Percentiles rank a stretch among this genome's conserved stretches.
Conservation (phyloP, 35 echinoderm and acorn worm genomes). For the Diadema setosum region DNA sequence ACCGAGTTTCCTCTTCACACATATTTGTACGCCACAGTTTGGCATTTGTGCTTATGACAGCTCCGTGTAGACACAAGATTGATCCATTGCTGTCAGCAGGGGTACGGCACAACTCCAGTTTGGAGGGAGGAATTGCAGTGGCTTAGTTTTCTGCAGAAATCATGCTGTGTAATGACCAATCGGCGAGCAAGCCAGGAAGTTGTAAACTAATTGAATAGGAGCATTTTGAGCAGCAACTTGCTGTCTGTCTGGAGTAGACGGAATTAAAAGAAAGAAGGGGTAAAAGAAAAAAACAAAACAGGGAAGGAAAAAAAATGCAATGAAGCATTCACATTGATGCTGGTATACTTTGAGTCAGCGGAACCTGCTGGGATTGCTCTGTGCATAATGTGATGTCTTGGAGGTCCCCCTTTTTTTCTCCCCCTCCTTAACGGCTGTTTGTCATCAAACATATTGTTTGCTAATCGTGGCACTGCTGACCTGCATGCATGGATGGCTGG, state of each 20-base stretch:
- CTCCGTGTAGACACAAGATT: background rate
- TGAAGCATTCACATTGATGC: background rate
- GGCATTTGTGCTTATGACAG: background rate
- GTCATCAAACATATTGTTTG: background rate
- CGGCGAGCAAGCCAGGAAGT: background rate
- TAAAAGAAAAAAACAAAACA: too few species aligned
- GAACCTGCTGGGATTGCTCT: background rate
- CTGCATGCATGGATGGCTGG: constrained; percentile 7
- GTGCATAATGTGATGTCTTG: constrained; percentile 11
- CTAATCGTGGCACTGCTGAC: background rate
- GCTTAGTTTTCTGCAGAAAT: background rate
- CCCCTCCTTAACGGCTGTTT: background rate
- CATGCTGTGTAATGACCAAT: background rate
- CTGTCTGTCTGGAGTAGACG: background rate
- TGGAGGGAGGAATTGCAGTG: background rate
- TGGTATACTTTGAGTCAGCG: background rate
- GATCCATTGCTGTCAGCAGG: background rate
- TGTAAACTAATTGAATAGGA: background rate
- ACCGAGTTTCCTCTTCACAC: background rate
- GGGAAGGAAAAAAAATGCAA: constrained; percentile 15
- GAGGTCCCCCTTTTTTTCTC: background rate
- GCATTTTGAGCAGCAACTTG: background rate
- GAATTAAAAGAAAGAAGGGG: background rate
- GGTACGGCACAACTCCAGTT: background rate
- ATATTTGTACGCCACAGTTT: background rate